A percentile compares a stretch with the other conserved stretches of the same genome.
Conservation (phyloP, 1,140 invertebrate genomes). For the Tribolium madens region DNA sequence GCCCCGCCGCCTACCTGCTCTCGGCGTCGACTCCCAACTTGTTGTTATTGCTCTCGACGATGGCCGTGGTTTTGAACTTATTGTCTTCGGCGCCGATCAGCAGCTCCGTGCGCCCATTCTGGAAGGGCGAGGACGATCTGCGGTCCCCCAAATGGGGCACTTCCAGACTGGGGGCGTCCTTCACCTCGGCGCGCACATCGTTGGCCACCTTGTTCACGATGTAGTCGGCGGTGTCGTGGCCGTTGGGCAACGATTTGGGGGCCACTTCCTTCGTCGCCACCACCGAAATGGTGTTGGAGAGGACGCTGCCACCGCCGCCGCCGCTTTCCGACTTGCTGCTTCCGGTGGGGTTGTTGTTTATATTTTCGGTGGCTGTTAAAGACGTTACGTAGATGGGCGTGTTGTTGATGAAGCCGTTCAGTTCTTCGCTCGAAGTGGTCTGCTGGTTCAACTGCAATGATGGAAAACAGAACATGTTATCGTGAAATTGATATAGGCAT, state of each 20-base stretch:
- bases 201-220: slow-evolving; percentile 53
- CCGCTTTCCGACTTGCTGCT: slow-evolving; percentile 53
- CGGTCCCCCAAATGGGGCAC: slow-evolving; percentile 65
- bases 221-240: slow-evolving; percentile 46
- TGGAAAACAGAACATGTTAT: background rate
- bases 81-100: slow-evolving; percentile 75
- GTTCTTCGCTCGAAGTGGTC: slow-evolving; percentile 72
- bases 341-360: slow-evolving; percentile 66
- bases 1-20: slow-evolving; percentile 67
- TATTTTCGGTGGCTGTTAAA: slow-evolving; percentile 73
- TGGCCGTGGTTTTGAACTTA: slow-evolving; percentile 70
- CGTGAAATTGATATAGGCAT: background rate
- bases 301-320: slow-evolving; percentile 52
- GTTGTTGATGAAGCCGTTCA: slow-evolving; percentile 80
- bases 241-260: slow-evolving; percentile 56
- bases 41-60: slow-evolving; percentile 69
- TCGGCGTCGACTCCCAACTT: slow-evolving; percentile 69
- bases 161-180: slow-evolving; percentile 51
- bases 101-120: slow-evolving; percentile 81
- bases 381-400: slow-evolving; percentile 85
- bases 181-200: slow-evolving; percentile 54
- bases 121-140: slow-evolving; percentile 72
- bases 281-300: slow-evolving; percentile 58
- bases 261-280: slow-evolving; percentile 54
- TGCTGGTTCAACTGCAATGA: slow-evolving; percentile 75